These are phyloP conservation scores for Australoheros facetus DNA, from an alignment of 2,797 vertebrate genomes.

Conservation along the genomic window DNA sequence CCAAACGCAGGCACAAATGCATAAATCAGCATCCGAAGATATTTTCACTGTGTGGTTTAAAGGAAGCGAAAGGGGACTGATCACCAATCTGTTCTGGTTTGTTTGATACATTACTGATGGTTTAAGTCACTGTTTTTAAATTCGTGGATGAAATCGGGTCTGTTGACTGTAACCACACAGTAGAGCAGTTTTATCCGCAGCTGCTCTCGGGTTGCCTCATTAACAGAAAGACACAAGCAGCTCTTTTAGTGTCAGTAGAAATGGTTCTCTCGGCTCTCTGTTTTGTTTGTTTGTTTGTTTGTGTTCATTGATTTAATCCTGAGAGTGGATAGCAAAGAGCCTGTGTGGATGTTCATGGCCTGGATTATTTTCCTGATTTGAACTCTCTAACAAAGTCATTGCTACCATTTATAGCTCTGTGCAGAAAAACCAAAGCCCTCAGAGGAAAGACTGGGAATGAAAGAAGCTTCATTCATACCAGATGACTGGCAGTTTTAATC, in stretches of 20 bases:
- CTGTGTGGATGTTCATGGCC: conserved; percentile 24
- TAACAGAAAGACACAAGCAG: conserved; percentile 53
- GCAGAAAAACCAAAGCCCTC: conserved; percentile 27
- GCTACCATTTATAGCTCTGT: conserved; percentile 30
- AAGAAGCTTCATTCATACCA: conserved; percentile 40
- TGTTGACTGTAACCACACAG: conserved; percentile 44
- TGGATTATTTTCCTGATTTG: conserved; percentile 57
- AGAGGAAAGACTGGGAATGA: conserved; percentile 22
- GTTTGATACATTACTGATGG: not conserved
- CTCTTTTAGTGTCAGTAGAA: conserved; percentile 33
- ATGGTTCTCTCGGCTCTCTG: conserved; percentile 52
- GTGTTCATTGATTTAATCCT: conserved; percentile 63
- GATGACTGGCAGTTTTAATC: conserved; percentile 57
- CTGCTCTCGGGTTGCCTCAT: conserved; percentile 52
- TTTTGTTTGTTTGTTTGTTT: conserved; percentile 53
- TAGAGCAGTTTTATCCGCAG: conserved; percentile 45
- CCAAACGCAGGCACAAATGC: not conserved
- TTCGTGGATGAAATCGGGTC: conserved; percentile 21
- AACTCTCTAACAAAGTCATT: conserved; percentile 56
- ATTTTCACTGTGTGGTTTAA: not conserved
- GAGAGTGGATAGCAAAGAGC: conserved; percentile 39
- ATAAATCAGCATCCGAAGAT: not conserved
- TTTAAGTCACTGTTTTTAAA: conserved; percentile 27
- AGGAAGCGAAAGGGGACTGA: not conserved
- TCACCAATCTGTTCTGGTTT: not conserved